Evolutionary conservation across 2,888 invertebrate genomes (phyloP).

Genomic region (Brachypterus glaber): DNA sequence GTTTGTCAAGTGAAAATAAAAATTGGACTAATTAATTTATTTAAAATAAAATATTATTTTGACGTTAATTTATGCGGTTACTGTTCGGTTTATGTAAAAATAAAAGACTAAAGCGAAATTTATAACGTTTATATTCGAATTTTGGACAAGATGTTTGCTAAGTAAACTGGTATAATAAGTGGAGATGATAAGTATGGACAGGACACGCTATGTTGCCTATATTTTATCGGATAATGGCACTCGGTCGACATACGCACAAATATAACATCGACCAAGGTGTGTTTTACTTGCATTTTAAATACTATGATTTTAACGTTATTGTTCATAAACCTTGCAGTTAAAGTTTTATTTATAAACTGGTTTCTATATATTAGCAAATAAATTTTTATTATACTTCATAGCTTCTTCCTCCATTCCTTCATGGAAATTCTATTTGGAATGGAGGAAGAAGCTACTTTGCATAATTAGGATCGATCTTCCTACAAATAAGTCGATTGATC

Average conservation of each 20-base stretch:
- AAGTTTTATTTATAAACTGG: conserved; percentile 11
- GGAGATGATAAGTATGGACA: conserved; percentile 30
- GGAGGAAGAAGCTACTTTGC: too few relatives aligned
- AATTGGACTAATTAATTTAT: too few relatives aligned
- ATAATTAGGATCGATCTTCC: too few relatives aligned
- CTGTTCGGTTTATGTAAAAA: background rate
- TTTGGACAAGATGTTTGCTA: conserved; percentile 29
- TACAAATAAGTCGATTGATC: too few relatives aligned
- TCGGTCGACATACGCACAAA: background rate
- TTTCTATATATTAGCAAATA: too few relatives aligned
- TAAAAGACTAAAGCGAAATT: background rate
- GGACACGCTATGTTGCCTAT: conserved; percentile 27
- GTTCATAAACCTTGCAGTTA: conserved; percentile 20
- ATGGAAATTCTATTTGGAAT: too few relatives aligned
- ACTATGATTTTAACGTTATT: conserved; percentile 17
- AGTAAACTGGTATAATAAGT: conserved; percentile 30
- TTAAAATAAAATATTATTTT: too few relatives aligned
- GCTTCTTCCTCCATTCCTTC: too few relatives aligned
- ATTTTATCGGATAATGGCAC: conserved; percentile 21
- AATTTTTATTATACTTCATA: too few relatives aligned
- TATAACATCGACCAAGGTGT: conserved; percentile 4
- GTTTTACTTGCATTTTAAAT: conserved; percentile 20
- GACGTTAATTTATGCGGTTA: background rate
- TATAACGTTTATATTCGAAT: conserved; percentile 13
- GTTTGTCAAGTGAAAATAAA: too few relatives aligned